phyloP scores from a whole-genome alignment of 2,113 vertebrate species.

The Aphyosemion australe region DNA sequence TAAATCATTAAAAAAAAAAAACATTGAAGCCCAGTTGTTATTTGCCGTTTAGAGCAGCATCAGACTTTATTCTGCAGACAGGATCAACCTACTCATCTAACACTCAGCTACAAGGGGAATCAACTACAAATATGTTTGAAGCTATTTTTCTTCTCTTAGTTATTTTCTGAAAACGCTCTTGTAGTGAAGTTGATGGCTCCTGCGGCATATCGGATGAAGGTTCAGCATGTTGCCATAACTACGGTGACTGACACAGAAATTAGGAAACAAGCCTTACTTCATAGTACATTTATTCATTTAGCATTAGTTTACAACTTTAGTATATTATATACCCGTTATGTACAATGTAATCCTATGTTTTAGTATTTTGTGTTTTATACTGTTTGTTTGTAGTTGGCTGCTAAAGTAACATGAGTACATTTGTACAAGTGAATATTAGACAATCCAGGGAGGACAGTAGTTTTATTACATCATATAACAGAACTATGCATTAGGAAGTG shows the following conservation, averaged over 20 bases:
- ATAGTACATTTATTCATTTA: constrained; percentile 55
- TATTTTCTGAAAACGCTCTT: too few species aligned
- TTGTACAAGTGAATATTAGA: constrained; percentile 62
- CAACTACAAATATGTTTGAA: too few species aligned
- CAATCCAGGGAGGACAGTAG: constrained; percentile 55
- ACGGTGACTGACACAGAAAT: constrained; percentile 38
- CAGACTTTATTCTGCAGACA: not conserved
- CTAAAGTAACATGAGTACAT: constrained; percentile 67
- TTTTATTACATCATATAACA: constrained; percentile 51
- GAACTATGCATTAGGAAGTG: constrained; percentile 48
- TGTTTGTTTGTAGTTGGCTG: constrained; percentile 67
- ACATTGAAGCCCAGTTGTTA: too few species aligned
- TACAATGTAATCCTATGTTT: constrained; percentile 73
- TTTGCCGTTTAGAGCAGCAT: too few species aligned
- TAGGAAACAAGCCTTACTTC: constrained; percentile 53
- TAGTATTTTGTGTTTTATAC: constrained; percentile 58
- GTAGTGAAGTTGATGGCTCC: constrained; percentile 15
- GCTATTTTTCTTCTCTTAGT: not conserved
- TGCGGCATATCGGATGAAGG: not conserved
- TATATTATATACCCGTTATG: constrained; percentile 56
- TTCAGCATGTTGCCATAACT: constrained; percentile 6
- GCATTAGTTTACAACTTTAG: constrained; percentile 60
- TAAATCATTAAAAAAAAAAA: too few species aligned
- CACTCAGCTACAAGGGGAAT: too few species aligned
- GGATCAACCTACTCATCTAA: too few species aligned